Evolutionary conservation across 2,113 vertebrate species (phyloP).

Genomic region (Montifringilla adamsi): DNA sequence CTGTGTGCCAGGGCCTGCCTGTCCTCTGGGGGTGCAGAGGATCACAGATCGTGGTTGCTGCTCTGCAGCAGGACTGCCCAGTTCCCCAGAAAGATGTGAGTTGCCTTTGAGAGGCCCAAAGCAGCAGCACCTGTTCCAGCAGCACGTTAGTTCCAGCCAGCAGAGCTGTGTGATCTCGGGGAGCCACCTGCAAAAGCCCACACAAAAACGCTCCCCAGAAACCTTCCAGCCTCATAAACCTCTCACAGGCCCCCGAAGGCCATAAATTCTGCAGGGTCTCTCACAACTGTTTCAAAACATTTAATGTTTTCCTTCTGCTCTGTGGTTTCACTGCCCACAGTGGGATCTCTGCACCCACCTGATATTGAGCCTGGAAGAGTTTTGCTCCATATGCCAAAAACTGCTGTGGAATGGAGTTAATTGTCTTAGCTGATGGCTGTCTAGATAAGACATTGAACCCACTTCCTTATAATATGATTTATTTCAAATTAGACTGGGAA

Average conservation of each 20-base stretch:
- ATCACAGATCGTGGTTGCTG: fast-evolving
- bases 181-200: conserved; percentile 51
- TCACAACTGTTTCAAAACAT: conserved; percentile 16
- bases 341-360: conserved; percentile 9
- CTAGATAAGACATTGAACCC: not conserved
- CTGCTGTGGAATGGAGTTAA: not conserved
- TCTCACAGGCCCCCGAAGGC: not conserved
- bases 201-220: conserved; percentile 44
- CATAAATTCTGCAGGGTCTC: conserved; percentile 28
- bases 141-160: not conserved
- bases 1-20: not conserved
- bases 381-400: not conserved
- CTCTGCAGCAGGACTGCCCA: not conserved
- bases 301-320: conserved; percentile 54
- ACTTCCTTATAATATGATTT: not conserved
- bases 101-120: not conserved
- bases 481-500: not conserved
- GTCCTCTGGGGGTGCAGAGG: not conserved
- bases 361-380: not conserved
- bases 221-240: conserved; percentile 28
- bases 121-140: not conserved
- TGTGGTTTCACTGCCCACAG: not conserved
- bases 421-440: not conserved
- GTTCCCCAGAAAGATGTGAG: not conserved
- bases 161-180: not conserved